Conservation (phyloP, 2,888 invertebrate species). For the Venusia cambrica region DNA sequence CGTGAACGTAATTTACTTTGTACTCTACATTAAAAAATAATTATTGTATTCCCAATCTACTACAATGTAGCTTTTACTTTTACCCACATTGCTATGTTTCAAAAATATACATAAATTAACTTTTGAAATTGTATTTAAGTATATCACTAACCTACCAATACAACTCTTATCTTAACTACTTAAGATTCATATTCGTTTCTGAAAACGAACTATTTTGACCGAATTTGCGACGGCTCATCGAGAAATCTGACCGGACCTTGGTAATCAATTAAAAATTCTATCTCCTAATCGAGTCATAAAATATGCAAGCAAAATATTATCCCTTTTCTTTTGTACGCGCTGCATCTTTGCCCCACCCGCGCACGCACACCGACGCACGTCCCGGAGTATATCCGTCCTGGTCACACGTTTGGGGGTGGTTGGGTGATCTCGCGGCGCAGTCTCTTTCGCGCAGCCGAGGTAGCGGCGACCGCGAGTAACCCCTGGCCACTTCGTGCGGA, state of each 20-base stretch:
- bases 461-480: conserved; percentile 79
- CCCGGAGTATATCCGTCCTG: conserved; percentile 63
- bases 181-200: conserved; percentile 1
- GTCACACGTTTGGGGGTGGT: conserved; percentile 48
- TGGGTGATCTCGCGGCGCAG: conserved; percentile 45
- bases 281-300: conserved; percentile 81
- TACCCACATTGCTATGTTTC: too few relatives aligned
- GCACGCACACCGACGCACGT: conserved; percentile 79
- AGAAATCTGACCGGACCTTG: conserved; percentile 62
- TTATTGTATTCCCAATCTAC: too few relatives aligned
- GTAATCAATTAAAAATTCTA: conserved; percentile 81
- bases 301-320: conserved; percentile 82
- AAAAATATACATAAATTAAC: too few relatives aligned
- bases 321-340: conserved; percentile 79
- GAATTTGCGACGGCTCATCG: conserved; percentile 4
- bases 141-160: not conserved
- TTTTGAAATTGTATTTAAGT: too few relatives aligned
- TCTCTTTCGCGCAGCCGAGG: conserved; percentile 73
- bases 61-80: too few relatives aligned
- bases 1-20: too few relatives aligned
- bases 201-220: conserved; percentile 1
- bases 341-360: conserved; percentile 81
- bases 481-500: conserved; percentile 78
- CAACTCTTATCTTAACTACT: conserved; percentile 1
- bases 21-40: too few relatives aligned